Conservation (phyloP, 2,888 invertebrate species). For the Rhaphigaster nebulosa region DNA sequence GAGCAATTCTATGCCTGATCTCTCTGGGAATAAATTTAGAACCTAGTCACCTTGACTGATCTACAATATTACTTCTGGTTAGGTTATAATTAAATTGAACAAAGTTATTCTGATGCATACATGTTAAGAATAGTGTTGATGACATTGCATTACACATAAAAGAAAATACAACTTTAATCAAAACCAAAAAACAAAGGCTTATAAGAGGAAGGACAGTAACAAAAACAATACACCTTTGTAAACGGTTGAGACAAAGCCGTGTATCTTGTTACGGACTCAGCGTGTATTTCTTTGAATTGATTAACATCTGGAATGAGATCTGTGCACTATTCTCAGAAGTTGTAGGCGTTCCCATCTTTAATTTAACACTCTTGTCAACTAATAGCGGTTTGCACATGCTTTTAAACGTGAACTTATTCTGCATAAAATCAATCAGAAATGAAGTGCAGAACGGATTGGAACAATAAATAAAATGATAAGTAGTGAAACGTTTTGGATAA, state of each 20-base stretch:
- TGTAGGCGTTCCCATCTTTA: constrained; percentile 48
- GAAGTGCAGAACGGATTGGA: neutral
- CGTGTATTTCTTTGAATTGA: constrained; percentile 50
- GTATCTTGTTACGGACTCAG: neutral
- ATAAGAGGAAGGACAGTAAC: neutral
- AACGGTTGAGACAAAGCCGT: constrained; percentile 5
- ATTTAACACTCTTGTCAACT: constrained; percentile 23
- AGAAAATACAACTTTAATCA: neutral
- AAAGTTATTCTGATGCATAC: no score
- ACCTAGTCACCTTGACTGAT: no score
- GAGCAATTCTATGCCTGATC: no score
- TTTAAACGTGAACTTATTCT: neutral
- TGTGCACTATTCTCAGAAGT: constrained; percentile 28
- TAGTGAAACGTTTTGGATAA: neutral
- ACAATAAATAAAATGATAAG: neutral
- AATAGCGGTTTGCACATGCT: constrained; percentile 18
- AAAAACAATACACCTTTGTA: constrained; percentile 18
- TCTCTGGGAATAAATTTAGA: no score
- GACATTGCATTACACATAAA: neutral
- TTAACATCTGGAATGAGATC: constrained; percentile 52
- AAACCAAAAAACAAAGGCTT: neutral
- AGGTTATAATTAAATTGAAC: no score
- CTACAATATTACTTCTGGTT: no score
- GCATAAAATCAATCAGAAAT: neutral
- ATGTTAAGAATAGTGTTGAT: neutral